Percentiles rank a stretch among this genome's conserved stretches.
Conservation (phyloP, 2,888 invertebrate species). For the Cerastis leucographa region DNA sequence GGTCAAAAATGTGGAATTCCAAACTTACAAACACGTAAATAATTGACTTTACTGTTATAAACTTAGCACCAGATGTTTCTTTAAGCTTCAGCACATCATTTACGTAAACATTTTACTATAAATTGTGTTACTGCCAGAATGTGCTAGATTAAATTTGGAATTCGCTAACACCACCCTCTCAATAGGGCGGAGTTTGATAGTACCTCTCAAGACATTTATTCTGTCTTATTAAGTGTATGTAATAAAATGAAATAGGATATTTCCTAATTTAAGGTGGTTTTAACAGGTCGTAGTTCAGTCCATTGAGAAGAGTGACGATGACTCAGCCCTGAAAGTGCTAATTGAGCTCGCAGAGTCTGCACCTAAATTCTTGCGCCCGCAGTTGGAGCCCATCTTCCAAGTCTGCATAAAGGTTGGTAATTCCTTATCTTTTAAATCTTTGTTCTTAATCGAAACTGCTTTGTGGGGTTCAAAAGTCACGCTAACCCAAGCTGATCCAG, state of each 20-base stretch:
- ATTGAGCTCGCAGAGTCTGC: slow-evolving; percentile 98
- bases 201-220: slow-evolving; percentile 83
- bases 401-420: slow-evolving; percentile 73
- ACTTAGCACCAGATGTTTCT: neutral
- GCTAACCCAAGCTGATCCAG: neutral
- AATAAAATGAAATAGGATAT: neutral
- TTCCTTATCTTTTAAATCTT: neutral
- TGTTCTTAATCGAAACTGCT: neutral
- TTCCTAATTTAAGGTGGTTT: slow-evolving; percentile 1
- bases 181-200: slow-evolving; percentile 88
- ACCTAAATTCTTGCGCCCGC: slow-evolving; percentile 97
- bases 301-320: slow-evolving; percentile 96
- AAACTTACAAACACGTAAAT: neutral
- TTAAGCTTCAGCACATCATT: slow-evolving; percentile 50
- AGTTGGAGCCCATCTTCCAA: slow-evolving; percentile 95
- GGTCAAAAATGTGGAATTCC: neutral
- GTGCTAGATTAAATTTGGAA: slow-evolving; percentile 85
- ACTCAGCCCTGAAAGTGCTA: slow-evolving; percentile 97
- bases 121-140: slow-evolving; percentile 84
- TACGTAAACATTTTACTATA: slow-evolving; percentile 81
- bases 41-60: neutral
- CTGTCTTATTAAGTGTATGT: neutral
- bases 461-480: neutral
- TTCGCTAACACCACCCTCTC: slow-evolving; percentile 87
- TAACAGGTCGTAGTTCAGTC: slow-evolving; percentile 94